Conservation (phyloP, 2,888 invertebrate genomes). For the Andrena flavipes region DNA sequence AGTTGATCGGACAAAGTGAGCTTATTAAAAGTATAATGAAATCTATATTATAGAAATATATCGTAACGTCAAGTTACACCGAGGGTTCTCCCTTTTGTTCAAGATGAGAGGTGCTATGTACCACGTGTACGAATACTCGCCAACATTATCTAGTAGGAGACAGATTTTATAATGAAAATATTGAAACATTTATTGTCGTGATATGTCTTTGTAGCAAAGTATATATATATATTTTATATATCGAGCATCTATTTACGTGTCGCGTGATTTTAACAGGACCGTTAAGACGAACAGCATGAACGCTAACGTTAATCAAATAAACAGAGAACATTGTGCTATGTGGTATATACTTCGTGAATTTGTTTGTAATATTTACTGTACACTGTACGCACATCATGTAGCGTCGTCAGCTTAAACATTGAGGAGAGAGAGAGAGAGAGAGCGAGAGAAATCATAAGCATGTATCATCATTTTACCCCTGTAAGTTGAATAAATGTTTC, state of each 20-base stretch:
- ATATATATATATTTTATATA: slow-evolving; percentile 73
- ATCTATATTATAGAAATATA: slow-evolving; percentile 62
- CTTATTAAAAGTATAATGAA: slow-evolving; percentile 74
- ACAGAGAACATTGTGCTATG: slow-evolving; percentile 67
- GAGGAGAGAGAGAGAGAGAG: slow-evolving; percentile 43
- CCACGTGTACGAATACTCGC: slow-evolving; percentile 71
- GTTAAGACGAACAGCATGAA: slow-evolving; percentile 17
- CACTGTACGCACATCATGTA: slow-evolving; percentile 75
- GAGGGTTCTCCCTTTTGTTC: slow-evolving; percentile 66
- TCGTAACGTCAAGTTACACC: slow-evolving; percentile 69
- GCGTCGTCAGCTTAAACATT: slow-evolving; percentile 63
- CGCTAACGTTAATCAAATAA: slow-evolving; percentile 46
- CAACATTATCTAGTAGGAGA: slow-evolving; percentile 69
- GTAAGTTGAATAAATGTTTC: slow-evolving; percentile 83
- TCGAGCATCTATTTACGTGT: slow-evolving; percentile 62
- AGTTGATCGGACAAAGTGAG: slow-evolving; percentile 71
- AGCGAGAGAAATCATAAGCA: slow-evolving; percentile 48
- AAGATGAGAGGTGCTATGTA: slow-evolving; percentile 69
- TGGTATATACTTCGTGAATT: slow-evolving; percentile 75
- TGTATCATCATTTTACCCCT: slow-evolving; percentile 80
- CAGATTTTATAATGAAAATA: slow-evolving; percentile 76
- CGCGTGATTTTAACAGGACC: slow-evolving; percentile 40
- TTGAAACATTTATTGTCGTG: slow-evolving; percentile 73
- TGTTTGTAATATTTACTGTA: slow-evolving; percentile 74
- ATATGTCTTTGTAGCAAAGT: slow-evolving; percentile 72